Evolutionary conservation across 2,113 vertebrate genomes (phyloP).

Genomic region (Hippocampus abdominalis): DNA sequence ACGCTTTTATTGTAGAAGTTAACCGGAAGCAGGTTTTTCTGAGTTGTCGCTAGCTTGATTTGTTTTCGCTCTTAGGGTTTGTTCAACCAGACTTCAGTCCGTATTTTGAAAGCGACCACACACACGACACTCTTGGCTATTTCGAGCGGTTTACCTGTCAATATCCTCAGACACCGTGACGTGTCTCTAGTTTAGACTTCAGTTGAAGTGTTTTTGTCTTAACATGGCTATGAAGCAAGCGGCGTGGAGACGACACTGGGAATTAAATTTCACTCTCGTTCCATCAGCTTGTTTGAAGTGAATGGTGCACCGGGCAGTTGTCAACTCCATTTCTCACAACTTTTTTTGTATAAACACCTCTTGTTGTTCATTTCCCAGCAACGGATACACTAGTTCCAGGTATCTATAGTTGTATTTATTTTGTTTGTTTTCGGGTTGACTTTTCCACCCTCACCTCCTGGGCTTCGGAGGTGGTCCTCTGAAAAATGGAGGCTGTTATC

Average conservation of each 20-base stretch:
- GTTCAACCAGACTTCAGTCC: neutral
- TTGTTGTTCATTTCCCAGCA: neutral
- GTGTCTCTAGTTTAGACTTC: neutral
- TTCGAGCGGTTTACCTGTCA: conserved; percentile 29
- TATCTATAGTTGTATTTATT: neutral
- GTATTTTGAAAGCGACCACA: neutral
- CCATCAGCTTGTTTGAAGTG: conserved; percentile 41
- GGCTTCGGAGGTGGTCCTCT: conserved; percentile 44
- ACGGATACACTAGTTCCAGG: neutral
- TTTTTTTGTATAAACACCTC: neutral
- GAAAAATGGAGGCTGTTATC: conserved; percentile 78
- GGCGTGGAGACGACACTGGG: conserved; percentile 48
- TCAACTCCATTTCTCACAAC: neutral
- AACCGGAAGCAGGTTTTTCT: conserved; percentile 28
- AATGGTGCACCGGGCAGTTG: conserved; percentile 15
- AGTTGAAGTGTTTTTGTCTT: neutral
- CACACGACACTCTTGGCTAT: neutral
- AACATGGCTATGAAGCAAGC: conserved; percentile 45
- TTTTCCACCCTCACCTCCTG: neutral
- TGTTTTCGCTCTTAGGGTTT: neutral
- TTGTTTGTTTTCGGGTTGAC: conserved; percentile 4
- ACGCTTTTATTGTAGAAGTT: conserved; percentile 10
- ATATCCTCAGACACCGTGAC: neutral
- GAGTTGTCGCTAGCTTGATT: neutral
- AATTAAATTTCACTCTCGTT: conserved; percentile 61